A percentile compares a stretch with the other conserved stretches of the same genome.
These are phyloP conservation scores for Coremacera marginata DNA, from an alignment of 2,888 invertebrate species.

Conservation along the genomic window DNA sequence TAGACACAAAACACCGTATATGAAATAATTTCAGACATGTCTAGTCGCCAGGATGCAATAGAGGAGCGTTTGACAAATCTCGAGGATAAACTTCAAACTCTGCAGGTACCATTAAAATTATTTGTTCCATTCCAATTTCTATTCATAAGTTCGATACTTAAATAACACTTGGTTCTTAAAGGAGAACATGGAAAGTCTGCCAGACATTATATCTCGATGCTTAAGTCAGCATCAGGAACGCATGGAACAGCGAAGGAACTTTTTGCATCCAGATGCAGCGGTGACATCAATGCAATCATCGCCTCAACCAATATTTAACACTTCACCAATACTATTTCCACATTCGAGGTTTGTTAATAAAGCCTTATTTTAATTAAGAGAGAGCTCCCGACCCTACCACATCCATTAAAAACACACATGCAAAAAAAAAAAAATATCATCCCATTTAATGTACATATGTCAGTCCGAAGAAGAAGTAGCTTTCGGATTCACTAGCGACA, in stretches of 20 bases:
- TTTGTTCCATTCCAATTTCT: neutral
- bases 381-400: slow-evolving; percentile 38
- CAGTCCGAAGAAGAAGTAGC: neutral
- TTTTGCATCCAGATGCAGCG: slow-evolving; percentile 89
- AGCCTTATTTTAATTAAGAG: slow-evolving; percentile 12
- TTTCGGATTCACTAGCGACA: neutral
- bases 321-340: slow-evolving; percentile 72
- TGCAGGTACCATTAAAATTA: slow-evolving; percentile 75
- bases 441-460: neutral
- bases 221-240: slow-evolving; percentile 83
- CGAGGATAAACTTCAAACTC: slow-evolving; percentile 88
- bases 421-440: slow-evolving; percentile 31
- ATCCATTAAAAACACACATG: slow-evolving; percentile 44
- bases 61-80: slow-evolving; percentile 93
- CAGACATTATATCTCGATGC: slow-evolving; percentile 84
- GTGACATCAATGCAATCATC: slow-evolving; percentile 70
- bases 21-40: slow-evolving; percentile 98
- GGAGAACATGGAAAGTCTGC: slow-evolving; percentile 87
- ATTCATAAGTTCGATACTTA: neutral
- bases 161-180: slow-evolving; percentile 54
- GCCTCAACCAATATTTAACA: slow-evolving; percentile 71
- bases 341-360: slow-evolving; percentile 72
- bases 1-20: slow-evolving; percentile 99
- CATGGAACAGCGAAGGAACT: slow-evolving; percentile 85
- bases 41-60: slow-evolving; percentile 90